Conservation (phyloP, 2,113 vertebrate species). For the Macheiramphus alcinus region DNA sequence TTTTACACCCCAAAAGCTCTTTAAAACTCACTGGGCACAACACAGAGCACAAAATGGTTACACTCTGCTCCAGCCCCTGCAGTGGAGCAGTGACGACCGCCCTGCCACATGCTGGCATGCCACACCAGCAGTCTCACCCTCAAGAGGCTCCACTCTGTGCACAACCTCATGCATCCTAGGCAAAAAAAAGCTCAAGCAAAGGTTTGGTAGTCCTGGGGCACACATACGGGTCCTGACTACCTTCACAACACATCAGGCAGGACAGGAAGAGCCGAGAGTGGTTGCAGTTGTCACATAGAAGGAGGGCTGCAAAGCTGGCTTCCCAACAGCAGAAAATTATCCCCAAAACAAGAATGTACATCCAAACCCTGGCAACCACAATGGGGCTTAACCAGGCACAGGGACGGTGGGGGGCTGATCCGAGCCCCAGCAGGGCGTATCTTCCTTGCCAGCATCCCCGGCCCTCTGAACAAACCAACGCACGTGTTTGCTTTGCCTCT, state of each 20-base stretch:
- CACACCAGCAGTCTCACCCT: background rate
- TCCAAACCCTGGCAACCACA: background rate
- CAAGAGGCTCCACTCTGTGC: background rate
- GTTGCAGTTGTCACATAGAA: background rate
- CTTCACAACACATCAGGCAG: background rate
- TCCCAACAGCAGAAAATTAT: background rate
- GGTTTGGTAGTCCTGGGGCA: background rate
- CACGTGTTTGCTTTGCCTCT: background rate
- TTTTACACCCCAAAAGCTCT: background rate
- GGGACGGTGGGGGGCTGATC: background rate
- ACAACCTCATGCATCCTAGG: background rate
- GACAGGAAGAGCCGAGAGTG: background rate
- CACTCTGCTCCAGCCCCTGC: background rate
- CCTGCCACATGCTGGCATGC: too few species aligned
- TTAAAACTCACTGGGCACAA: background rate
- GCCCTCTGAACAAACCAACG: background rate
- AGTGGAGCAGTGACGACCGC: background rate
- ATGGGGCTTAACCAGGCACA: background rate
- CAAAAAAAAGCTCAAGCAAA: background rate
- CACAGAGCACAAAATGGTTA: background rate
- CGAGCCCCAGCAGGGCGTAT: background rate
- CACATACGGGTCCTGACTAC: accelerated
- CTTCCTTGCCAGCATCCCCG: background rate
- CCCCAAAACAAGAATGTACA: background rate
- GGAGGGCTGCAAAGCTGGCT: background rate